Evolutionary conservation across 2,113 vertebrate species (phyloP), one percentile per base, ranked within the genome.

Genomic region (Gobiocypris rarus): DNA sequence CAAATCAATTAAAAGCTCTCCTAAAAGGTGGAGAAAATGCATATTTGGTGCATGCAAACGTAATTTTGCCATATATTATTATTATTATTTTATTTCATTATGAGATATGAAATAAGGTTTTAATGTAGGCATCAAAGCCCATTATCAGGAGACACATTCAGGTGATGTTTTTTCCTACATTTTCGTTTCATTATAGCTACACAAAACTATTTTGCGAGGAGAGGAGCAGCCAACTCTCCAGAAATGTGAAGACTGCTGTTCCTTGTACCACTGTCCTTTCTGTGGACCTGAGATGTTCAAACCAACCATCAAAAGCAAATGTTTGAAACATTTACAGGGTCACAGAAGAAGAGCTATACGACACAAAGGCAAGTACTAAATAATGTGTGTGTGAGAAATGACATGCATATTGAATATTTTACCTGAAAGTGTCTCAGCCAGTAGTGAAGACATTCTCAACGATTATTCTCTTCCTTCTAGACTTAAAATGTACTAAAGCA

Each of bases 241-340:
- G 43, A 80, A 11, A 80, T 80, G 77, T 65, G 24, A 65, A n/a
- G 77, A 80, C 24, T 80, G 59, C 26, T 80, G 77, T 67, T 80
- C 77, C n/a, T 31, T 67, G 24, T 80, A 80, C 26, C 77, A 80
- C 59, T 80, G 77, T 9, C 77, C 77, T 31, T 80, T 50, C 26
- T 80, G 77, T 63, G 77, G 59, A 26, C 77, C 77, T n/a, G 77
- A 80, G 9, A 67, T 67, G 77, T 80, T 80, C 77, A 80, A 80
- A 67, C 77, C 77, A 43, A 67, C 77, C 59, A 80, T 80, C 59
- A 67, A 80, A 65, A 80, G 77, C 59, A 80, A 80, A 48, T 80
- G 77, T 67, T 26, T 80, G 4, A 80, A 80, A 67, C 77, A 80
- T 80, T 63, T 80, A 26, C 41, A 80, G 43, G 59, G 77, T 22